phyloP scores from a whole-genome alignment of 23 tunicate species.

The Trididemnum clinides region DNA sequence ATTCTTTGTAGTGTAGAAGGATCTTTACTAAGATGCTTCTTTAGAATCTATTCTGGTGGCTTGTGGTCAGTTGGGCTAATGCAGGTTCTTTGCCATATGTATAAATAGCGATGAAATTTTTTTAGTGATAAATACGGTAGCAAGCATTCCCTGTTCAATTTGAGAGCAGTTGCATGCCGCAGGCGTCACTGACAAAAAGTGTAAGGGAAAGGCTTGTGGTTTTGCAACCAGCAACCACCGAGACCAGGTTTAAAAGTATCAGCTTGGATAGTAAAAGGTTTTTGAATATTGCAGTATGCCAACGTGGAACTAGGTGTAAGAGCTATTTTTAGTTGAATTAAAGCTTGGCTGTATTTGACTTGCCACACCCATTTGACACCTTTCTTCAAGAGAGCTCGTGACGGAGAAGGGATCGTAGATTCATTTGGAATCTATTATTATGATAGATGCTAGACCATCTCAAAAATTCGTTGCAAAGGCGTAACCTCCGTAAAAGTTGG shows the following conservation, averaged over 20 bases:
- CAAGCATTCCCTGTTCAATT: not conserved
- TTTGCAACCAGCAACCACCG: no score
- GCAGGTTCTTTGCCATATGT: not conserved
- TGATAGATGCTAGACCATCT: not conserved
- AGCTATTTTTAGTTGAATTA: not conserved
- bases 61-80: slow-evolving; percentile 51
- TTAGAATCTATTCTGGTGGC: slow-evolving; percentile 24
- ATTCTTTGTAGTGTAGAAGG: slow-evolving; percentile 32
- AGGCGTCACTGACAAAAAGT: not conserved
- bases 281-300: not conserved
- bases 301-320: not conserved
- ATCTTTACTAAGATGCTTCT: slow-evolving; percentile 3
- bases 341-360: not conserved
- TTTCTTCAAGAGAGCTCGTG: not conserved
- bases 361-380: not conserved
- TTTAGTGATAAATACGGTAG: not conserved
- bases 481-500: no score
- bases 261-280: slow-evolving; percentile 4
- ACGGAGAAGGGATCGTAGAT: not conserved
- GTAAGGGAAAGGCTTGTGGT: no score
- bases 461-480: slow-evolving; percentile 12
- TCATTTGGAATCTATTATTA: not conserved
- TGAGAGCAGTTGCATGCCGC: not conserved
- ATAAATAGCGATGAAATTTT: not conserved
- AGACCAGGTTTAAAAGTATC: no score